A percentile compares a stretch with the other conserved stretches of the same genome.
These are phyloP conservation scores for Ennomos fuscantarius DNA, from an alignment of 2,888 invertebrate species.

Conservation along the genomic window DNA sequence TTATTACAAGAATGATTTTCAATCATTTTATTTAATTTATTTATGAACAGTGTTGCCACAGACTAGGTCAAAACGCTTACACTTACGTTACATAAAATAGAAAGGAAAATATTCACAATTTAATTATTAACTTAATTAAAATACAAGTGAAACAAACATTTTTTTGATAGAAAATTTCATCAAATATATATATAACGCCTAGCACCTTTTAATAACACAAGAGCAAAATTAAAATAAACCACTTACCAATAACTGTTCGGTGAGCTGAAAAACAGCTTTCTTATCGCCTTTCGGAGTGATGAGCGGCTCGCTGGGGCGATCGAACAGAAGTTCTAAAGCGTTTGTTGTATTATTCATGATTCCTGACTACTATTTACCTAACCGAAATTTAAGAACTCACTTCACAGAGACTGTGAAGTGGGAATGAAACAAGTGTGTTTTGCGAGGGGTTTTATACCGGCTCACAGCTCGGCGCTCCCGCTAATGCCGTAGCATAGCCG, in stretches of 20 bases:
- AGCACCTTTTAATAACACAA: neutral
- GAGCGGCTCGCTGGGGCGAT: slow-evolving; percentile 86
- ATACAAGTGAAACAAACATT: no score
- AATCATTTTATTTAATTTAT: no score
- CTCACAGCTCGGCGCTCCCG: no score
- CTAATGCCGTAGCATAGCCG: slow-evolving; percentile 27
- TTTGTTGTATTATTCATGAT: slow-evolving; percentile 56
- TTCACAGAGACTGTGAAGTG: slow-evolving; percentile 76
- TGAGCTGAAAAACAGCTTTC: slow-evolving; percentile 86
- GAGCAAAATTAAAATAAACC: slow-evolving; percentile 12
- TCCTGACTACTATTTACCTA: slow-evolving; percentile 24
- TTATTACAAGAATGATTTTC: no score
- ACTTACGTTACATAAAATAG: no score
- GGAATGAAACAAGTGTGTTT: slow-evolving; percentile 40
- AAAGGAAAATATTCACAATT: no score
- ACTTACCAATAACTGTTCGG: slow-evolving; percentile 86
- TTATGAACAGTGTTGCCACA: no score
- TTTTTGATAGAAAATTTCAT: no score
- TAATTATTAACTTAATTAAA: no score
- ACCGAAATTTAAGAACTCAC: slow-evolving; percentile 45
- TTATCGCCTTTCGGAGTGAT: slow-evolving; percentile 87
- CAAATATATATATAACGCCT: no score
- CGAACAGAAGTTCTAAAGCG: slow-evolving; percentile 79
- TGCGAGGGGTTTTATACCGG: slow-evolving; percentile 43
- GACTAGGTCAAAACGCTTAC: no score